phyloP scores from a whole-genome alignment of 2,113 vertebrate genomes.

The Dolichallabes microphthalmus region DNA sequence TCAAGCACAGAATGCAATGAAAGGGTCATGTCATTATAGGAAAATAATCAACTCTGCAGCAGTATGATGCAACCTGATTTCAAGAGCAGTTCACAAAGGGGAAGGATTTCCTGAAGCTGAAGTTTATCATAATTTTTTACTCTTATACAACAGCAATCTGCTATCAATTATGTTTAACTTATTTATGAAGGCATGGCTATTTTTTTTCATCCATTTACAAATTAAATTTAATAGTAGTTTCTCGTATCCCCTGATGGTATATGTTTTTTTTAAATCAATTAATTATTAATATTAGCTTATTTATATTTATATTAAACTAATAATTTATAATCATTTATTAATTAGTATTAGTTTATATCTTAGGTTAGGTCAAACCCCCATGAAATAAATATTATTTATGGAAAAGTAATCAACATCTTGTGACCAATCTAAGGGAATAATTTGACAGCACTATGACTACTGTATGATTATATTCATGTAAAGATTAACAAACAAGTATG shows the following conservation, averaged over 20 bases:
- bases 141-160: not conserved
- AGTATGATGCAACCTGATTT: constrained; percentile 10
- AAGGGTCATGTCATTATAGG: not conserved
- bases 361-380: not conserved
- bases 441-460: not conserved
- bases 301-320: not conserved
- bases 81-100: not conserved
- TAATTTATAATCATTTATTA: not conserved
- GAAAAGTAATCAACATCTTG: not conserved
- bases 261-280: not conserved
- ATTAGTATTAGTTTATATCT: not conserved
- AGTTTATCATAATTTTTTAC: not conserved
- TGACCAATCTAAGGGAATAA: not conserved
- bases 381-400: not conserved
- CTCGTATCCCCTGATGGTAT: not conserved
- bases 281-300: constrained; percentile 48
- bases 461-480: not conserved
- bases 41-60: not conserved
- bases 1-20: not conserved
- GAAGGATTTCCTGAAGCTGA: not conserved
- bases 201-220: not conserved
- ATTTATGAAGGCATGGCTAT: not conserved
- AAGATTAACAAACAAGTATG: not conserved
- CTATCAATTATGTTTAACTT: not conserved
- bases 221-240: not conserved